These are phyloP conservation scores for Pegoplata infirma DNA, from an alignment of 2,888 invertebrate genomes.

Conservation along the genomic window DNA sequence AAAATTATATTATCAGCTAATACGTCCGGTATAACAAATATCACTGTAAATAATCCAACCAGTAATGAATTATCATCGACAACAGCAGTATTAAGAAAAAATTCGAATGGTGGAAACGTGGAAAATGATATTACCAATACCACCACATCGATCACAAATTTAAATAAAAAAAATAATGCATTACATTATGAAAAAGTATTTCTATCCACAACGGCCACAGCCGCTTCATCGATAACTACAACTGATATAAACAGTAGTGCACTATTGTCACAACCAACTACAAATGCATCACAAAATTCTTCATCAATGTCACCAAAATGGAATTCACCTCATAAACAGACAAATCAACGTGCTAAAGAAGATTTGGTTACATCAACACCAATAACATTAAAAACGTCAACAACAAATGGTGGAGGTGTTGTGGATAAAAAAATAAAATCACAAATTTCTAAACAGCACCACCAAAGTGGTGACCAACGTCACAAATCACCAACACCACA, in stretches of 20 bases:
- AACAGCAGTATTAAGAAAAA: conserved; percentile 55
- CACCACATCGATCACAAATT: conserved; percentile 7
- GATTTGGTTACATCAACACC: conserved; percentile 1
- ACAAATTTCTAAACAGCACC: conserved; percentile 11
- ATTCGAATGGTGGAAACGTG: conserved; percentile 17
- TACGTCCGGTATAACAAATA: conserved; percentile 75
- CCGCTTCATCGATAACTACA: conserved; percentile 7
- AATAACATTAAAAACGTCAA: conserved; percentile 33
- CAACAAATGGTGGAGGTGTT: conserved; percentile 28
- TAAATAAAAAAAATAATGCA: conserved; percentile 48
- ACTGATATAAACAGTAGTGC: neutral
- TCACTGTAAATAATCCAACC: conserved; percentile 72
- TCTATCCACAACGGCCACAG: conserved; percentile 70
- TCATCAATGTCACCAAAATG: conserved; percentile 51
- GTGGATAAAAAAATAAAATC: conserved; percentile 25
- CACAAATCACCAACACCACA: conserved; percentile 20
- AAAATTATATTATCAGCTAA: conserved; percentile 76
- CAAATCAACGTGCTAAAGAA: conserved; percentile 38
- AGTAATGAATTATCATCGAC: conserved; percentile 41
- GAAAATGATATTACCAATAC: conserved; percentile 32
- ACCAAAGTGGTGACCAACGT: conserved; percentile 12
- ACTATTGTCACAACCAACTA: neutral
- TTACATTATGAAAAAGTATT: conserved; percentile 77
- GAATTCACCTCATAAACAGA: conserved; percentile 41
- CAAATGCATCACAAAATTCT: conserved; percentile 13